Percentiles rank a stretch among this genome's conserved stretches.
phyloP scores from a whole-genome alignment of 30 jellyfish, hydroid and myxozoan genomes.

The Rhopilema esculentum region DNA sequence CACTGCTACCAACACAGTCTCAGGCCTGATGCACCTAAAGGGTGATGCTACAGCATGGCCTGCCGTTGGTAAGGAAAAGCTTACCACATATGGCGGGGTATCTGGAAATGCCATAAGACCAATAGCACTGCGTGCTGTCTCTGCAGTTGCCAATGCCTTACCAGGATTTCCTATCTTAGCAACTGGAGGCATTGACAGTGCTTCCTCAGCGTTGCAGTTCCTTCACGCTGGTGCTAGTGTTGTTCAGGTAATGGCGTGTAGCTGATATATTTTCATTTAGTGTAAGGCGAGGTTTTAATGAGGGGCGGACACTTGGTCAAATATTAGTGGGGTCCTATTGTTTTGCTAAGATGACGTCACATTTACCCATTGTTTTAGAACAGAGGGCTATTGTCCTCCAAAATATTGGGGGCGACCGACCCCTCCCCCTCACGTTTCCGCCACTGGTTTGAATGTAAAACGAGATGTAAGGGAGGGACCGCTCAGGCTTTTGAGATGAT shows the following conservation, averaged over 20 bases:
- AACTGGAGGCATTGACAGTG: conserved; percentile 98
- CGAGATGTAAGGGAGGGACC: too few relatives aligned
- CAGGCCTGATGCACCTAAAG: conserved; percentile 94
- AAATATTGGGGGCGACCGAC: too few relatives aligned
- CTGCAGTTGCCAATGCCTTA: conserved; percentile 93
- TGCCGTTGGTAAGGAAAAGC: conserved; percentile 84
- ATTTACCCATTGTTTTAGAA: too few relatives aligned
- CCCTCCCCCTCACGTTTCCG: too few relatives aligned
- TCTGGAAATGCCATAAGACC: conserved; percentile 99
- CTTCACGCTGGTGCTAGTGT: conserved; percentile 98
- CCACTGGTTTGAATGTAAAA: too few relatives aligned
- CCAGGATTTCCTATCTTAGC: conserved; percentile 98
- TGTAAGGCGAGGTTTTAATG: not conserved
- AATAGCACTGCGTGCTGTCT: conserved; percentile 96
- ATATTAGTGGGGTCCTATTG: too few relatives aligned
- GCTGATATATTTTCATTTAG: not conserved
- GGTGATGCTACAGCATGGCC: conserved; percentile 98
- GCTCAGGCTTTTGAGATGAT: too few relatives aligned
- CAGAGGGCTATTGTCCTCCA: too few relatives aligned
- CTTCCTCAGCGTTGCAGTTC: conserved; percentile 88
- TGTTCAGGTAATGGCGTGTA: conserved; percentile 71
- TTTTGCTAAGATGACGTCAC: too few relatives aligned
- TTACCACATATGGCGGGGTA: conserved; percentile 98
- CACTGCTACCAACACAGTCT: conserved; percentile 97
- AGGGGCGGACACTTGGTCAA: too few relatives aligned